Percentiles rank a stretch among this genome's conserved stretches.
Evolutionary conservation across 2,113 vertebrate species (phyloP).

Genomic region (Poeciliopsis turrubarensis): DNA sequence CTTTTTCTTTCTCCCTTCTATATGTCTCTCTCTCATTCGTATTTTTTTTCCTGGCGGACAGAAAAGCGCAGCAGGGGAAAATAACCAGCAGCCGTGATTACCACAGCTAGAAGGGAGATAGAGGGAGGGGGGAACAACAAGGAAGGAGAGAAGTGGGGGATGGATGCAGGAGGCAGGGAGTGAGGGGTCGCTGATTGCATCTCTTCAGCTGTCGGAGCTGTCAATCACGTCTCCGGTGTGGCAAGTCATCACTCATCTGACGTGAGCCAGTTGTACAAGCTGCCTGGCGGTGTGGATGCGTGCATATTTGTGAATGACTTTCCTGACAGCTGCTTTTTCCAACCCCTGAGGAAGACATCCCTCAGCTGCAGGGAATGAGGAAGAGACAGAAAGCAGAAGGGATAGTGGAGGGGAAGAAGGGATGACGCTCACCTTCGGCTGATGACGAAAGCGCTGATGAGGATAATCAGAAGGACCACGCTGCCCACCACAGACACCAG

Average conservation of each 20-base stretch:
- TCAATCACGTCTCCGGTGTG: constrained; percentile 73
- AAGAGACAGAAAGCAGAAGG: constrained; percentile 46
- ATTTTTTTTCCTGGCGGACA: constrained; percentile 13
- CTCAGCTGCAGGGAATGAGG: constrained; percentile 25
- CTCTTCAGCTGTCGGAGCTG: constrained; percentile 69
- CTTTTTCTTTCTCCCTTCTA: not conserved
- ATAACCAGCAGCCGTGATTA: constrained; percentile 58
- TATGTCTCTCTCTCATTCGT: too few species aligned
- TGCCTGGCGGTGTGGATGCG: constrained; percentile 29
- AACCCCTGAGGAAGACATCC: constrained; percentile 60
- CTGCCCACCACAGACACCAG: constrained; percentile 94
- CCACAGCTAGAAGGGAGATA: constrained; percentile 27
- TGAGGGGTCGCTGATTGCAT: constrained; percentile 72
- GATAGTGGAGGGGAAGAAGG: not conserved
- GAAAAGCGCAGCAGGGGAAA: constrained; percentile 50
- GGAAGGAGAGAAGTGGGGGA: constrained; percentile 6
- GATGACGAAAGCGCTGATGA: constrained; percentile 95
- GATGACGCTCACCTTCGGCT: constrained; percentile 89
- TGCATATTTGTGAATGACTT: constrained; percentile 39
- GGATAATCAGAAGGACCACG: constrained; percentile 94
- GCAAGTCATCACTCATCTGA: constrained; percentile 60
- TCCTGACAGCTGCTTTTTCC: constrained; percentile 55
- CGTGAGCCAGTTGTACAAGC: constrained; percentile 30
- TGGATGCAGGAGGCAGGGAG: constrained; percentile 55
- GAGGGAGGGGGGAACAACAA: constrained; percentile 3